Percentiles rank a stretch among this genome's conserved stretches.
phyloP scores from a whole-genome alignment of 2,797 vertebrate genomes.

The Jordanella pulchra region DNA sequence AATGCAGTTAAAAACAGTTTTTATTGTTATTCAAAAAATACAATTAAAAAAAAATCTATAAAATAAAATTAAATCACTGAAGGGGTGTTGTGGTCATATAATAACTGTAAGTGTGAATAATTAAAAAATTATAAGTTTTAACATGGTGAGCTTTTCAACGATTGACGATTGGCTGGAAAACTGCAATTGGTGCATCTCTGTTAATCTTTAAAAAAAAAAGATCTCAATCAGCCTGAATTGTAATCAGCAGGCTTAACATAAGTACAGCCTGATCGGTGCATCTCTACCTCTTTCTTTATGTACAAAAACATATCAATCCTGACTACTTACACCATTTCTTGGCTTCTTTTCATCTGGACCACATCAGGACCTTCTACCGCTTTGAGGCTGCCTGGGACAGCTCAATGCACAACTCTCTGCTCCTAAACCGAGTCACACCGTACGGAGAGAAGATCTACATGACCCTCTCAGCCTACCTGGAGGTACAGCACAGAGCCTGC shows the following conservation, averaged over 20 bases:
- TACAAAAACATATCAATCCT: neutral
- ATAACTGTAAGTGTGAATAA: too few species aligned
- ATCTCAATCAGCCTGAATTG: neutral
- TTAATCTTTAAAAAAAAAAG: too few species aligned
- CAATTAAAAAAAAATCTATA: too few species aligned
- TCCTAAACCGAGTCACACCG: conserved; percentile 95
- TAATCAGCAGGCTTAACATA: neutral
- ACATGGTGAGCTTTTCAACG: too few species aligned
- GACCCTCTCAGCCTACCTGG: conserved; percentile 95
- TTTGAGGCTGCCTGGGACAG: conserved; percentile 97
- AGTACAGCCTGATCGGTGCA: neutral
- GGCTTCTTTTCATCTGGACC: conserved; percentile 23
- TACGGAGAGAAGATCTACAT: conserved; percentile 98
- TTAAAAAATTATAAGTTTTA: too few species aligned
- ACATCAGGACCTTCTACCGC: conserved; percentile 91
- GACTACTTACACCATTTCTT: conserved; percentile 14
- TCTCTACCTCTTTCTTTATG: neutral
- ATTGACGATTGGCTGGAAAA: too few species aligned
- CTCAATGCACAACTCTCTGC: conserved; percentile 97
- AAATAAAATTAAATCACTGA: too few species aligned
- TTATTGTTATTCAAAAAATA: too few species aligned
- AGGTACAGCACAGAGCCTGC: conserved; percentile 77
- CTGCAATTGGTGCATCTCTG: too few species aligned
- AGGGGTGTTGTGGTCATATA: too few species aligned
- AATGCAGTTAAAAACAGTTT: too few species aligned